phyloP scores from a whole-genome alignment of 2,113 vertebrate genomes.

The Pampusana beccarii region DNA sequence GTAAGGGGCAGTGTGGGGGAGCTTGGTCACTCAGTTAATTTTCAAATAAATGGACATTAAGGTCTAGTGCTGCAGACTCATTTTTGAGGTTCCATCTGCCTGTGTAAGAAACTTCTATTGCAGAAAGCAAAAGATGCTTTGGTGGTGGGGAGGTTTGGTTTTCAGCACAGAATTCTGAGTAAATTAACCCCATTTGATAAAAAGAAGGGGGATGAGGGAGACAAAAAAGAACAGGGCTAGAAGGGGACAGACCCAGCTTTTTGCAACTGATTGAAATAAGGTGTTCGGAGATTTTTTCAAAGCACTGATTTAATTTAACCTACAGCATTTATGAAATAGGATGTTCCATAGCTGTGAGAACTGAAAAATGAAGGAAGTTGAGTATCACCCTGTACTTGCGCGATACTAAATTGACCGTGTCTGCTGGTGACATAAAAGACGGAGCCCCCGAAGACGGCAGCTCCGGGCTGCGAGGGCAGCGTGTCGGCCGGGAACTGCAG shows the following conservation, averaged over 20 bases:
- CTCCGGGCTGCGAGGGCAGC: background rate
- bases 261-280: background rate
- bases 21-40: background rate
- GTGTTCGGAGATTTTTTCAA: background rate
- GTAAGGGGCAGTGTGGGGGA: background rate
- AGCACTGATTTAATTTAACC: background rate
- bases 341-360: background rate
- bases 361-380: background rate
- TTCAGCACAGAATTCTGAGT: background rate
- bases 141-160: background rate
- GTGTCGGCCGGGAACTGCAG: background rate
- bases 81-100: background rate
- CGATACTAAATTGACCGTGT: background rate
- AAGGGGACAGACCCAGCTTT: background rate
- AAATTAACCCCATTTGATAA: background rate
- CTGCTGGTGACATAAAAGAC: background rate
- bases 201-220: background rate
- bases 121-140: background rate
- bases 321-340: background rate
- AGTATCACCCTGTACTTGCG: accelerated
- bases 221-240: background rate
- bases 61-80: background rate
- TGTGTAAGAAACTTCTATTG: background rate
- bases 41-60: background rate
- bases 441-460: background rate